Base-by-base conservation (phyloP, 2,113 vertebrate species). In the Gallinago undulata region DNA sequence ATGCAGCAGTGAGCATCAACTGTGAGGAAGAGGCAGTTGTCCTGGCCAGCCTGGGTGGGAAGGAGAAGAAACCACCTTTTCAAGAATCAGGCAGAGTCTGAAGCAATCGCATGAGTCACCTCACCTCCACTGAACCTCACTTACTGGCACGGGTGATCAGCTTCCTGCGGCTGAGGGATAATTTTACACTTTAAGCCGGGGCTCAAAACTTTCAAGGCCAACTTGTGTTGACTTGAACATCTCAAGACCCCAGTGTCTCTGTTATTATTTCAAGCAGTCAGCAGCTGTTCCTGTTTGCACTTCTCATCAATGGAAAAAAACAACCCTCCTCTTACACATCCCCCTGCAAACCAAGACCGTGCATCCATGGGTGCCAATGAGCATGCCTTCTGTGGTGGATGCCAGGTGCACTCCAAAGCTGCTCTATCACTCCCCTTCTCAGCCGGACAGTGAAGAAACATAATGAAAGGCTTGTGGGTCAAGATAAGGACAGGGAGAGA, bases 281-380 rank as follows among this genome's bases (percentile, higher is more conserved):
- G 64, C 98, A 98, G 97, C 97, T 98, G 98, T 45, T 92, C 68
- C 93, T 19, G 37, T 89, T 97, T 81, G 21, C 56, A 35, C 84
- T 96, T 91, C 72, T 94, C 95, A 92, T 57, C 17, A 50, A 18
- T 10, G 43, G 30, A 25, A 66, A 51, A 68, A 64, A 85, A 60
- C 83, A 53, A 50, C 48, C 19, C 68, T 83, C 74, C 67, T 70
- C 31, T 74, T 78, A 84, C 70, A 80, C 90, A 86, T 93, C 68
- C 82, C 59, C 6, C 3, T 91, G 92, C 95, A 97, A 95, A 83
- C 72, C 18, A 96, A 98, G 92, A 94, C 43, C 50, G 21, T 1
- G 4, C 72, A 67, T 81, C 48, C 47, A 33, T 23, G 59, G 27
- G 13, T 27, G 70, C 85, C 84, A 84, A 72, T 2, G 1, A 66